These are phyloP conservation scores for Penelope pileata DNA, from an alignment of 2,113 vertebrate species.

Conservation along the genomic window DNA sequence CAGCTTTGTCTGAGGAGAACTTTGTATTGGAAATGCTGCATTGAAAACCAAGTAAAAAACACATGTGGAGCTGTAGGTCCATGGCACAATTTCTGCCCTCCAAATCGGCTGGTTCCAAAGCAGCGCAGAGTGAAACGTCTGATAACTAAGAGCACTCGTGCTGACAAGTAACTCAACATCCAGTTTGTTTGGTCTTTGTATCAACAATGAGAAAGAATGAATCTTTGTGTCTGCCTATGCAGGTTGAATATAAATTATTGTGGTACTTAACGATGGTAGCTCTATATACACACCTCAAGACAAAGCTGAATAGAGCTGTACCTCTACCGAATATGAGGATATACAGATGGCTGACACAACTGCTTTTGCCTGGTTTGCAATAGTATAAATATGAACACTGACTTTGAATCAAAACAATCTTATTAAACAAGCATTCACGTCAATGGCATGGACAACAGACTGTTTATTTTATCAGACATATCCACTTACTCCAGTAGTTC, in stretches of 20 bases:
- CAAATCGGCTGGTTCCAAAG: not conserved
- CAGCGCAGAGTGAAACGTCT: not conserved
- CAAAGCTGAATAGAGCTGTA: slow-evolving; percentile 11
- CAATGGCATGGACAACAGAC: not conserved
- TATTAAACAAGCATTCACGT: slow-evolving; percentile 39
- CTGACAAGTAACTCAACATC: not conserved
- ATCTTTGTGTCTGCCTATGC: not conserved
- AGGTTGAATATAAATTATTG: slow-evolving; percentile 6
- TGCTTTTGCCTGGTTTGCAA: slow-evolving; percentile 6
- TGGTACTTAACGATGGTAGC: not conserved
- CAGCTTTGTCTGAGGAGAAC: not conserved
- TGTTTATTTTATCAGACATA: slow-evolving; percentile 31
- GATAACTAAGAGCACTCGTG: not conserved
- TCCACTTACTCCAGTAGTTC: not conserved
- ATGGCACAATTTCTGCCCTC: not conserved
- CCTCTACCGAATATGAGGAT: not conserved
- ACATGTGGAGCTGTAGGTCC: not conserved
- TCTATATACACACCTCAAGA: not conserved
- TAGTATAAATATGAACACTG: not conserved
- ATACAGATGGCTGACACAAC: not conserved
- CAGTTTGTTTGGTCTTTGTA: not conserved
- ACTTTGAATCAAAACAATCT: not conserved
- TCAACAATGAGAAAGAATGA: not conserved
- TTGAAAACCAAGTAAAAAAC: not conserved
- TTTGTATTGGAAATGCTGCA: not conserved